Percentiles rank a stretch among this genome's conserved stretches.
phyloP scores from a whole-genome alignment of 1,140 invertebrate genomes.

The Zophobas atratus region DNA sequence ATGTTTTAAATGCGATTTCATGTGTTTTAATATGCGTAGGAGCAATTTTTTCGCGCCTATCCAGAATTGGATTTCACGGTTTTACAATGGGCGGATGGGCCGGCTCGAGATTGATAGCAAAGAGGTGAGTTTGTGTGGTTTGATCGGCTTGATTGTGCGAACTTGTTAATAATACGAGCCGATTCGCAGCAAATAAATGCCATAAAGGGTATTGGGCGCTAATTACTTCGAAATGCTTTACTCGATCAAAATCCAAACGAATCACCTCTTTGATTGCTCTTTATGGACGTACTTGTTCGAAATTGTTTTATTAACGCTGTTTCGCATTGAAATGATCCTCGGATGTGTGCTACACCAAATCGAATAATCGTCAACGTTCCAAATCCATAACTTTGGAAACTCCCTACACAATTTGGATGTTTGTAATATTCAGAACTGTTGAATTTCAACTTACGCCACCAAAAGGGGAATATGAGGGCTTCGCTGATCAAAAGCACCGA shows the following conservation, averaged over 20 bases:
- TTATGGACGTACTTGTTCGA: not conserved
- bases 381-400: not conserved
- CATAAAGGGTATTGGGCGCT: not conserved
- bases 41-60: slow-evolving; percentile 24
- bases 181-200: slow-evolving; percentile 1
- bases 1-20: too few relatives aligned
- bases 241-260: too few relatives aligned
- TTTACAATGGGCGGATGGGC: slow-evolving; percentile 30
- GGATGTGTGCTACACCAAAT: not conserved
- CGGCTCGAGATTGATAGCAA: slow-evolving; percentile 27
- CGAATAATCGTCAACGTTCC: slow-evolving; percentile 13
- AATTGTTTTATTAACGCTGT: not conserved
- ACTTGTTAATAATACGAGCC: slow-evolving; percentile 4
- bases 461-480: not conserved
- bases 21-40: slow-evolving; percentile 21
- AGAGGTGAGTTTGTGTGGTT: slow-evolving; percentile 46
- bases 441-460: not conserved
- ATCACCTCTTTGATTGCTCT: slow-evolving; percentile 34
- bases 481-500: not conserved
- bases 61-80: slow-evolving; percentile 14
- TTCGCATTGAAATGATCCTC: not conserved
- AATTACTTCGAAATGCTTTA: slow-evolving; percentile 7
- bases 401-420: not conserved
- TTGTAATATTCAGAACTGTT: not conserved
- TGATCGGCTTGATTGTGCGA: slow-evolving; percentile 4